phyloP scores from a whole-genome alignment of 2,888 invertebrate species.

The Lomographa bimaculata region DNA sequence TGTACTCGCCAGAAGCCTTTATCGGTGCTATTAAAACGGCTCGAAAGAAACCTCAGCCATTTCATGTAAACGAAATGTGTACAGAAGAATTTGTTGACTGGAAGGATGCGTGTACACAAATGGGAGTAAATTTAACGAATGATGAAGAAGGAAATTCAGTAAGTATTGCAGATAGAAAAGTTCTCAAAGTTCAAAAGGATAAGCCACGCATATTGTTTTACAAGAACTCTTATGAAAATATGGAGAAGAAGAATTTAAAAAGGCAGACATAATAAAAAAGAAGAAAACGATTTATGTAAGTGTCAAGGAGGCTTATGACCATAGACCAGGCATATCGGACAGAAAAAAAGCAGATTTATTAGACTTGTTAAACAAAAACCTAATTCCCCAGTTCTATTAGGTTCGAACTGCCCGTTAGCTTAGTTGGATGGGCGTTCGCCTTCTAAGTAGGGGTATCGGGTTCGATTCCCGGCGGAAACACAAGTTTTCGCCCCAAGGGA shows the following conservation, averaged over 20 bases:
- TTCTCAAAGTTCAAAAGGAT: neutral
- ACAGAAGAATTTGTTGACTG: conserved; percentile 30
- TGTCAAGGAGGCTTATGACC: too few relatives aligned
- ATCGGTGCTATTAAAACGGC: conserved; percentile 27
- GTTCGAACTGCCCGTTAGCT: too few relatives aligned
- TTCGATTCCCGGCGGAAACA: too few relatives aligned
- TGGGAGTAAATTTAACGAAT: conserved; percentile 27
- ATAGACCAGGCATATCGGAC: too few relatives aligned
- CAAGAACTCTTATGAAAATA: conserved; percentile 8
- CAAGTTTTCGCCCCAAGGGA: too few relatives aligned
- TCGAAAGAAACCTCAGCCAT: conserved; percentile 25
- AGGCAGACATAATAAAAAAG: conserved; percentile 4
- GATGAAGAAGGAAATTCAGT: conserved; percentile 26
- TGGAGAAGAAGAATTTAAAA: neutral
- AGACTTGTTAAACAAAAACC: too few relatives aligned
- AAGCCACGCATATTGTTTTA: neutral
- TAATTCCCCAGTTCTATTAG: too few relatives aligned
- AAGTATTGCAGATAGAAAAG: conserved; percentile 1
- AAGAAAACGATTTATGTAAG: conserved; percentile 1
- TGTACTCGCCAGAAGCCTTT: conserved; percentile 22
- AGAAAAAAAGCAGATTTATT: too few relatives aligned
- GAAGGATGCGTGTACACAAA: conserved; percentile 31
- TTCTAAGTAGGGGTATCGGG: too few relatives aligned
- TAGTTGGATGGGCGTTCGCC: too few relatives aligned
- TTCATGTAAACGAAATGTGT: conserved; percentile 31